Base-by-base conservation (phyloP, 1,140 invertebrate genomes). In the Drosophila ficusphila region DNA sequence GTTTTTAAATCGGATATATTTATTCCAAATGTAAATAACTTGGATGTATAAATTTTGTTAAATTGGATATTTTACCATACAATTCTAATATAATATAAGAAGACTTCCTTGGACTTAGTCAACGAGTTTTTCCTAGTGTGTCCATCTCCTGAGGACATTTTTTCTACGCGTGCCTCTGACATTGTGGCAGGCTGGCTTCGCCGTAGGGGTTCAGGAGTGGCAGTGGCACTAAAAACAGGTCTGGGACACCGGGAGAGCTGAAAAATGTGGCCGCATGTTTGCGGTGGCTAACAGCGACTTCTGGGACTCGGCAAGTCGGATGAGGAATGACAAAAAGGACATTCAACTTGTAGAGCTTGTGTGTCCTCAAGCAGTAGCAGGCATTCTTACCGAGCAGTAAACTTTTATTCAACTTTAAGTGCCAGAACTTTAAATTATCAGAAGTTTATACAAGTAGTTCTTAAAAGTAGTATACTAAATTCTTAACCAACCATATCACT, bases 191-290 rank as follows among this genome's bases (percentile, higher is more conserved):
- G 9, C 12, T 41, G 14, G 16, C 18, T 16, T 60, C 29, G 41
- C 19, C 14, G 44, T 25, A 18, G 58, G 58, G 36, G 14, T 8
- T 8, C 11, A 5, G 19, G 36, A 12, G 11, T 31, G 38, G 19
- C 12, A 9, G 4, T 4, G 14, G 21, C 6, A 2, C 4, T n/a
- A n/a, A n/a, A n/a, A n/a, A n/a, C n/a, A n/a, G n/a, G n/a, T 16
- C 34, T 3, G 9, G 21, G 6, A 16, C 6, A 11, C 6, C 16
- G 3, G 5, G 38, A 4, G 60, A 44, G n/a, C 54, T 64, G 60
- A 64, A 64, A 64, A 61, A 64, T 65, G 46, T 52, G n/a, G 14
- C 19, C 60, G 27, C 62, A 51, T 65, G 60, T 52, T 67, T 65
- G 44, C 27, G 36, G 46, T 52, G 34, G 44, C 44, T 42, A 42